A percentile compares a stretch with the other conserved stretches of the same genome.
phyloP scores from a whole-genome alignment of 2,888 invertebrate species.

The Noctua janthe region DNA sequence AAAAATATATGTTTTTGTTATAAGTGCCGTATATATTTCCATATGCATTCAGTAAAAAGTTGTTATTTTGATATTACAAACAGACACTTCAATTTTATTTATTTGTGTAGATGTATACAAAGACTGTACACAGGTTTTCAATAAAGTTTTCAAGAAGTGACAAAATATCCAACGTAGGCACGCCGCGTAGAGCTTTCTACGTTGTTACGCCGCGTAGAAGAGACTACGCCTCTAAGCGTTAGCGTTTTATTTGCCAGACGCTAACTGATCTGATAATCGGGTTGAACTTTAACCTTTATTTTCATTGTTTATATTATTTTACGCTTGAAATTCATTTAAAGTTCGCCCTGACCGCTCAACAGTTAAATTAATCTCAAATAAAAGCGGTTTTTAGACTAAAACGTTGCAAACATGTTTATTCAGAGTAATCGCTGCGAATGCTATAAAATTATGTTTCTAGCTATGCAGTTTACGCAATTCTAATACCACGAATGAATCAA shows the following conservation, averaged over 20 bases:
- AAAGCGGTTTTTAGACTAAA: not conserved
- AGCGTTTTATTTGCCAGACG: not conserved
- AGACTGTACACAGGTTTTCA: not conserved
- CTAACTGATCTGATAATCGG: not conserved
- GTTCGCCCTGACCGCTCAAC: not conserved
- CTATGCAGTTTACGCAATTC: not conserved
- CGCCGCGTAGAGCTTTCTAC: not conserved
- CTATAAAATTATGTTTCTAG: not conserved
- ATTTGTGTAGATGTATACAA: too few relatives aligned
- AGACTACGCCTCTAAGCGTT: not conserved
- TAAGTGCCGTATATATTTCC: too few relatives aligned
- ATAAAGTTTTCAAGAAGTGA: not conserved
- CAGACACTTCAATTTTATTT: too few relatives aligned
- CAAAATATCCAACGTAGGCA: not conserved
- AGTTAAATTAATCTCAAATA: not conserved
- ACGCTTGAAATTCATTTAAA: not conserved
- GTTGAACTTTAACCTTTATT: not conserved
- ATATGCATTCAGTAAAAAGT: too few relatives aligned
- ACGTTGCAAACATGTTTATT: not conserved
- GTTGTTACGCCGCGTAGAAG: not conserved
- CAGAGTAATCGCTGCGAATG: not conserved
- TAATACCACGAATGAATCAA: not conserved
- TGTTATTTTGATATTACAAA: too few relatives aligned
- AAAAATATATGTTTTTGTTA: too few relatives aligned
- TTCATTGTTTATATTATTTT: not conserved